These are phyloP conservation scores for Apostichopus japonicus DNA, from an alignment of 35 echinoderm and acorn worm species.

Conservation along the genomic window DNA sequence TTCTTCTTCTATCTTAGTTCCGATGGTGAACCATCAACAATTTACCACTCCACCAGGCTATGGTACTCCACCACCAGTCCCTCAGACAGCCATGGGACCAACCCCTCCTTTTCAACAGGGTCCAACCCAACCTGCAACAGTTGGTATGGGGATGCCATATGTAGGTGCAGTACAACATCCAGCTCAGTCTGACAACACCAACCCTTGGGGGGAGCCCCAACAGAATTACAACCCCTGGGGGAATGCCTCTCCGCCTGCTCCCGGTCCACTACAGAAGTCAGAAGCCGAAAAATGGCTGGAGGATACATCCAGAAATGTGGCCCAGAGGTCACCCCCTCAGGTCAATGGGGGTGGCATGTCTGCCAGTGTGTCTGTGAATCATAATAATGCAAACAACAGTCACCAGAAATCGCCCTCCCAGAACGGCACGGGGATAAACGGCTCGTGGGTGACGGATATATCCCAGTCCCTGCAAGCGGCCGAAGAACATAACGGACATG, in stretches of 20 bases:
- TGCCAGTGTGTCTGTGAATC: slow-evolving; percentile 40
- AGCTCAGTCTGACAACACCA: slow-evolving; percentile 52
- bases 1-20: background rate
- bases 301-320: slow-evolving; percentile 63
- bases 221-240: slow-evolving; percentile 76
- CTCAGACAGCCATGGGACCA: background rate
- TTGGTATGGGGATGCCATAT: slow-evolving; percentile 15
- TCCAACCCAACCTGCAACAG: background rate
- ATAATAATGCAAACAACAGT: slow-evolving; percentile 83
- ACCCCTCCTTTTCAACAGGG: background rate
- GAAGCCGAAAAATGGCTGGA: slow-evolving; percentile 70
- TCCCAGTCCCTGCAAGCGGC: slow-evolving; percentile 69
- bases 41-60: slow-evolving; percentile 43
- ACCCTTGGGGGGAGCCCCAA: slow-evolving; percentile 71
- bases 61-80: slow-evolving; percentile 41
- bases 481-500: slow-evolving; percentile 42
- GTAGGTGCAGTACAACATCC: slow-evolving; percentile 12
- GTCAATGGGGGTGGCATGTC: slow-evolving; percentile 39
- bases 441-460: slow-evolving; percentile 84
- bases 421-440: slow-evolving; percentile 65
- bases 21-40: background rate
- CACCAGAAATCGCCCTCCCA: background rate
- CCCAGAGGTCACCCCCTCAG: slow-evolving; percentile 23
- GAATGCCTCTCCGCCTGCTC: background rate
- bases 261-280: slow-evolving; percentile 9